phyloP scores from a whole-genome alignment of 2,888 invertebrate species.

The Epiblema foenella region DNA sequence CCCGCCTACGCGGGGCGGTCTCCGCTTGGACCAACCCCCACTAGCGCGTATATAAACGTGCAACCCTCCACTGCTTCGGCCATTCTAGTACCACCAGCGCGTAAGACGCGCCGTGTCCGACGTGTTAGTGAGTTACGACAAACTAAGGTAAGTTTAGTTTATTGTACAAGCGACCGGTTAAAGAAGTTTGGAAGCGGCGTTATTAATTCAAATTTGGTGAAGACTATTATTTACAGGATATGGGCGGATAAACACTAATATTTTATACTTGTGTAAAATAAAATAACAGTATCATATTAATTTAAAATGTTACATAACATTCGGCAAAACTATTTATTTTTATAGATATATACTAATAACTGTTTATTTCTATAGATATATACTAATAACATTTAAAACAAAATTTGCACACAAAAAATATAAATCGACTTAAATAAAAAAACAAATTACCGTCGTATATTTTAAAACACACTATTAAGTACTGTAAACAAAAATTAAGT shows the following conservation, averaged over 20 bases:
- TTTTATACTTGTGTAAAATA: background rate
- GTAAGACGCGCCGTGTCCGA: slow-evolving; percentile 61
- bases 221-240: background rate
- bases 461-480: too few relatives aligned
- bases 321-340: too few relatives aligned
- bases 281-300: background rate
- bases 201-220: background rate
- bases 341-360: too few relatives aligned
- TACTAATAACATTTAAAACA: too few relatives aligned
- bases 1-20: slow-evolving; percentile 79
- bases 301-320: background rate
- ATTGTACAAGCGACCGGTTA: background rate
- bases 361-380: too few relatives aligned
- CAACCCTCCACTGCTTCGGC: slow-evolving; percentile 53
- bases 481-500: too few relatives aligned
- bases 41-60: slow-evolving; percentile 63
- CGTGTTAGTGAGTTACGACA: slow-evolving; percentile 57
- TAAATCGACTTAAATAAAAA: too few relatives aligned
- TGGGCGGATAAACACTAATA: background rate
- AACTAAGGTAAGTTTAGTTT: slow-evolving; percentile 67
- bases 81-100: slow-evolving; percentile 72
- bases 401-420: too few relatives aligned
- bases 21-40: slow-evolving; percentile 72
- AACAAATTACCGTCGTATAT: too few relatives aligned
- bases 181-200: background rate